These are phyloP conservation scores for Tenualosa thibaudeaui DNA, from an alignment of 2,797 vertebrate genomes.

Conservation along the genomic window DNA sequence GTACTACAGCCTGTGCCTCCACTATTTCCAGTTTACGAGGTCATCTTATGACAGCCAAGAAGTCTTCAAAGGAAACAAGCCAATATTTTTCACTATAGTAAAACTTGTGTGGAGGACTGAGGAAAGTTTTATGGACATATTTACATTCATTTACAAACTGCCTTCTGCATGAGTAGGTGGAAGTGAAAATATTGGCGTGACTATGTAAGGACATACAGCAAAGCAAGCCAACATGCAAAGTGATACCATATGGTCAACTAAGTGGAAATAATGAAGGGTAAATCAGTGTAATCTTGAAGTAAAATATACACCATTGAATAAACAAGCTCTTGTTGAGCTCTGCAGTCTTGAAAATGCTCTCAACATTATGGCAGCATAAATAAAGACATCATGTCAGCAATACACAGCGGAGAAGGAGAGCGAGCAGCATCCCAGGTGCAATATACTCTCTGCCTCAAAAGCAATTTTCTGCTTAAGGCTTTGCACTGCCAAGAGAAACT, in stretches of 20 bases:
- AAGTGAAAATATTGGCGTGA: background rate
- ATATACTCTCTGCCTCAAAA: background rate
- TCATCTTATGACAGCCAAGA: background rate
- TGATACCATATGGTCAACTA: background rate
- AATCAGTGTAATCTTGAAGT: background rate
- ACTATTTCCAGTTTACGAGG: background rate
- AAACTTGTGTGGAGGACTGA: background rate
- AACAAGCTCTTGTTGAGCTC: background rate
- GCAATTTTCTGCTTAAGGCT: background rate
- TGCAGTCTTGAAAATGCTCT: background rate
- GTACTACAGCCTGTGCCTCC: background rate
- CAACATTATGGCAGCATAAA: background rate
- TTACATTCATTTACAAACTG: background rate
- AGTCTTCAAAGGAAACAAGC: background rate
- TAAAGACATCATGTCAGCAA: background rate
- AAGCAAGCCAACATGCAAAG: background rate
- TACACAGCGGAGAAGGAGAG: background rate
- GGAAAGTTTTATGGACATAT: background rate
- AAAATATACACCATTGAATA: background rate
- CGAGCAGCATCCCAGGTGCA: background rate
- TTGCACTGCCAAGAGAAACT: background rate
- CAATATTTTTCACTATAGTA: background rate
- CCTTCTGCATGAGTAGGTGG: background rate
- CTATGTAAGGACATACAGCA: slow-evolving; percentile 2
- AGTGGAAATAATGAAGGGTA: background rate